Conservation (phyloP, 2,113 vertebrate species). For the Ornithorhynchus anatinus region DNA sequence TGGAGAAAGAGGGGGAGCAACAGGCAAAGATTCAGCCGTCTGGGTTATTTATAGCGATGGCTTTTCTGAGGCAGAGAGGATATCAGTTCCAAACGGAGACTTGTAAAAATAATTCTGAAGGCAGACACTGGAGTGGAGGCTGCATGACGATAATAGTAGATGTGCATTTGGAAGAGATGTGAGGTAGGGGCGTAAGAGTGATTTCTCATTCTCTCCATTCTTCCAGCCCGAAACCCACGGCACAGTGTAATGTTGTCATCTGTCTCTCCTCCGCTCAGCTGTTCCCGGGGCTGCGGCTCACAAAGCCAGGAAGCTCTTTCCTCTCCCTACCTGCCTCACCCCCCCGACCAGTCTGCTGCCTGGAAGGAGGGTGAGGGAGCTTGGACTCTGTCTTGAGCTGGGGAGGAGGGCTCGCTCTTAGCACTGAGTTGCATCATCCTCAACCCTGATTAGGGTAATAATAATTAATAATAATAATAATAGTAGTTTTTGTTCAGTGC, state of each 20-base stretch:
- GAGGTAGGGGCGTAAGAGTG: conserved; percentile 1
- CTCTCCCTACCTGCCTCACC: too few species aligned
- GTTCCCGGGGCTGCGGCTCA: not conserved
- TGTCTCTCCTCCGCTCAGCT: not conserved
- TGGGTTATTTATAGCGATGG: conserved; percentile 61
- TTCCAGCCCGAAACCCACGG: not conserved
- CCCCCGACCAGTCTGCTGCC: too few species aligned
- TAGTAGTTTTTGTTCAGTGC: too few species aligned
- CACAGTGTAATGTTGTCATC: not conserved
- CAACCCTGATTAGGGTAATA: too few species aligned
- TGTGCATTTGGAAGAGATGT: not conserved
- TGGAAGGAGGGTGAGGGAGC: too few species aligned
- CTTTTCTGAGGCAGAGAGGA: conserved; percentile 43
- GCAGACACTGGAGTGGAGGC: conserved; percentile 47
- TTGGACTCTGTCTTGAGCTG: too few species aligned
- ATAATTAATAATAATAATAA: too few species aligned
- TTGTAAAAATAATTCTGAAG: conserved; percentile 59
- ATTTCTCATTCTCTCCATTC: not conserved
- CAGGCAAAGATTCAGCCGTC: not conserved
- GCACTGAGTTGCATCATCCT: too few species aligned
- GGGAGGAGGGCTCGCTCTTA: too few species aligned
- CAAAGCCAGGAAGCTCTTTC: not conserved
- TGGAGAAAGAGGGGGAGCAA: not conserved
- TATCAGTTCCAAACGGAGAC: conserved; percentile 48
- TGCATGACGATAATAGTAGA: not conserved